Conservation (phyloP, 2,113 vertebrate species). For the Tragelaphus imberbis region DNA sequence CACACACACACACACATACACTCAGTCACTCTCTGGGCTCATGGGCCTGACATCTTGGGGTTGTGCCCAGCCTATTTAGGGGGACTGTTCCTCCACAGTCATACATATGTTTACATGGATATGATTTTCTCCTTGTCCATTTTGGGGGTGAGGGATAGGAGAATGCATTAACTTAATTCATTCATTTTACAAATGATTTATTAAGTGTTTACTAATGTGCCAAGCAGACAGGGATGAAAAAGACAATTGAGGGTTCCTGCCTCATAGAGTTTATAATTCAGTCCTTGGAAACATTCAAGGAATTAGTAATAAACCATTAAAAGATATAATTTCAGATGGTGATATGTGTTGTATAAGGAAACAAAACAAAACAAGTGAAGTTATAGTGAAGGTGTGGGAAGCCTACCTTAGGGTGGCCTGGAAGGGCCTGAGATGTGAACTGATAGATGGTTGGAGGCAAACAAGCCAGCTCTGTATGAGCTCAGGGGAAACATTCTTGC, state of each 20-base stretch:
- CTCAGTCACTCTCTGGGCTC: neutral
- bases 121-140: neutral
- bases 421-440: neutral
- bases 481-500: neutral
- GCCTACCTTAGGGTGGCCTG: neutral
- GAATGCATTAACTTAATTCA: neutral
- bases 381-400: neutral
- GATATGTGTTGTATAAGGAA: neutral
- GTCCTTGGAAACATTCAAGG: neutral
- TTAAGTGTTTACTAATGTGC: neutral
- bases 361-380: neutral
- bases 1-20: neutral
- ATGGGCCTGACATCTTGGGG: neutral
- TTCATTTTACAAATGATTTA: slow-evolving; percentile 17
- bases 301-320: neutral
- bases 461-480: neutral
- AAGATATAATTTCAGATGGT: neutral
- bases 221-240: neutral
- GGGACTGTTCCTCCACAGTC: neutral
- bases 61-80: neutral
- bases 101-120: neutral
- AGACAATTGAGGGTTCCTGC: neutral
- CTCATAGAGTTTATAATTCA: neutral
- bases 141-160: neutral
- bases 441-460: neutral